These are phyloP conservation scores for Hyposmocoma kahamanoa DNA, from an alignment of 1,140 invertebrate species.

Conservation along the genomic window DNA sequence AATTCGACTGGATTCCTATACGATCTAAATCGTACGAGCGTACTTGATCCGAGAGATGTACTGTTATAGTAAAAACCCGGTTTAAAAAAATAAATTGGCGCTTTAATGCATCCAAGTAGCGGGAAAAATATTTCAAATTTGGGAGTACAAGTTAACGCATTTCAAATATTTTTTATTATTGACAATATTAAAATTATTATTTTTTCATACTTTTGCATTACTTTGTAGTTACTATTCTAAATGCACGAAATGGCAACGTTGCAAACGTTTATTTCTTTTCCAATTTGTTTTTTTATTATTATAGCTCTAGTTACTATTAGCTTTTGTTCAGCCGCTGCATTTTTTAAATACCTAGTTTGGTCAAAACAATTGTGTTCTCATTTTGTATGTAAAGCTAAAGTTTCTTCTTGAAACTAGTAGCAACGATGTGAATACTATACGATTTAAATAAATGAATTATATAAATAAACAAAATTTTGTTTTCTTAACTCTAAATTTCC, in stretches of 20 bases:
- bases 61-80: too few relatives aligned
- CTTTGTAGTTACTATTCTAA: background rate
- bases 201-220: background rate
- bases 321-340: conserved; percentile 66
- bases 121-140: too few relatives aligned
- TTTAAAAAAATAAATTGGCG: too few relatives aligned
- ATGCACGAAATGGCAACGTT: background rate
- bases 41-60: too few relatives aligned
- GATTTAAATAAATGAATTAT: conserved; percentile 74
- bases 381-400: conserved; percentile 67
- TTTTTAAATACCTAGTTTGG: conserved; percentile 60
- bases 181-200: too few relatives aligned
- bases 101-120: too few relatives aligned
- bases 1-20: too few relatives aligned
- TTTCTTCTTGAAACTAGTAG: conserved; percentile 64
- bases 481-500: background rate
- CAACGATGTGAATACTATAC: conserved; percentile 71
- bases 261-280: too few relatives aligned
- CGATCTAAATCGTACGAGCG: too few relatives aligned
- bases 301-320: conserved; percentile 48
- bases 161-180: too few relatives aligned
- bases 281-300: too few relatives aligned
- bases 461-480: conserved; percentile 39
- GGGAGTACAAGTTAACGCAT: too few relatives aligned
- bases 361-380: conserved; percentile 67